Percentiles rank a stretch among this genome's conserved stretches.
Conservation (phyloP, 2,113 vertebrate species). For the Limnothrissa miodon region DNA sequence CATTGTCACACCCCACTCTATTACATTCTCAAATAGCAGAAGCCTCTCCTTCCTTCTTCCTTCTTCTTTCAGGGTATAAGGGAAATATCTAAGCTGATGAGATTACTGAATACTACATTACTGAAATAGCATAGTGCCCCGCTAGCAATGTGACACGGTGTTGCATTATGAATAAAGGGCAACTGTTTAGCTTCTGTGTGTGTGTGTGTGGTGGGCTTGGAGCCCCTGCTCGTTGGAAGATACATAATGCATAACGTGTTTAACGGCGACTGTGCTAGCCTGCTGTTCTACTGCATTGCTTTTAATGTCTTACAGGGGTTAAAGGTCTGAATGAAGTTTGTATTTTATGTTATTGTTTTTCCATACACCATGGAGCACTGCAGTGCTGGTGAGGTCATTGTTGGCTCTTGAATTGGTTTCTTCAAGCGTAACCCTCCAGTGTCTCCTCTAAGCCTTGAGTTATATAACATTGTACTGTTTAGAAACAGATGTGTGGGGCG, state of each 20-base stretch:
- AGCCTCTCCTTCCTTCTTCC: neutral
- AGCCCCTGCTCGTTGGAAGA: neutral
- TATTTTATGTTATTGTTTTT: neutral
- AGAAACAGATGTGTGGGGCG: conserved; percentile 1
- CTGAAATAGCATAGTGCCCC: neutral
- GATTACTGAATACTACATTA: conserved; percentile 6
- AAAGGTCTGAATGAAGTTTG: neutral
- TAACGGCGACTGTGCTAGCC: neutral
- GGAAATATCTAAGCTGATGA: neutral
- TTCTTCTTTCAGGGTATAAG: neutral
- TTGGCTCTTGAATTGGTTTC: neutral
- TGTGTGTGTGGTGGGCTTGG: neutral
- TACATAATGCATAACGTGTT: neutral
- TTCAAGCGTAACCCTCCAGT: neutral
- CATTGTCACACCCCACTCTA: neutral
- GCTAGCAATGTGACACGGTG: neutral
- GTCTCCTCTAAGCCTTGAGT: neutral
- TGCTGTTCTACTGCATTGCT: neutral
- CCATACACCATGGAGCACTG: neutral
- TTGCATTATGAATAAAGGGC: neutral
- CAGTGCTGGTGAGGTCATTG: neutral
- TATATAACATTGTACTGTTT: conserved; percentile 3
- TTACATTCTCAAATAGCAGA: neutral
- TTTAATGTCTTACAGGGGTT: neutral
- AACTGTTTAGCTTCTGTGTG: neutral